phyloP scores from a whole-genome alignment of 2,888 invertebrate species.

The Coremacera marginata region DNA sequence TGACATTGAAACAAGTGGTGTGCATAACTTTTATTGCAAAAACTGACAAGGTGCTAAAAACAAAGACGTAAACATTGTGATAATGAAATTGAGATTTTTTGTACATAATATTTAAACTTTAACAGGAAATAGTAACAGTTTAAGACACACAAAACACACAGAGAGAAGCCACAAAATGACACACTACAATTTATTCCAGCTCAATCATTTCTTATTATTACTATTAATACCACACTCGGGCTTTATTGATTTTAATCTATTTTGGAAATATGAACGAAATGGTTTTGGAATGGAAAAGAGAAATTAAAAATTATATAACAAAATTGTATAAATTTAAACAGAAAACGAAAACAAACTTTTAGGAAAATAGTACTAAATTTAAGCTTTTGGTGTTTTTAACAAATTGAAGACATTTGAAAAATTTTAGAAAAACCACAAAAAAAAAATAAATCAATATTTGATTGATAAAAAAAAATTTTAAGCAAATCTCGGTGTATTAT shows the following conservation, averaged over 20 bases:
- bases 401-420: constrained; percentile 51
- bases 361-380: constrained; percentile 61
- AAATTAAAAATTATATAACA: constrained; percentile 35
- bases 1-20: constrained; percentile 32
- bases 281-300: constrained; percentile 48
- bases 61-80: constrained; percentile 70
- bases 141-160: constrained; percentile 46
- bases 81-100: constrained; percentile 52
- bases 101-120: constrained; percentile 45
- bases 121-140: constrained; percentile 49
- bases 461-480: constrained; percentile 56
- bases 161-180: constrained; percentile 35
- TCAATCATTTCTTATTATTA: background rate
- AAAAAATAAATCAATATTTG: constrained; percentile 59
- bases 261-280: constrained; percentile 2
- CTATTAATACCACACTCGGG: too few species aligned
- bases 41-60: constrained; percentile 67
- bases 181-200: background rate
- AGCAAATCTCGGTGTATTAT: constrained; percentile 65
- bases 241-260: background rate
- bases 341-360: constrained; percentile 55
- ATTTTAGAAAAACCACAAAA: constrained; percentile 56
- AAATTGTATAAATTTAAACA: constrained; percentile 46
- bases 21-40: constrained; percentile 27
- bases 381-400: constrained; percentile 69